phyloP scores from a whole-genome alignment of 1,140 invertebrate species.

The Psilanteris sp. region DNA sequence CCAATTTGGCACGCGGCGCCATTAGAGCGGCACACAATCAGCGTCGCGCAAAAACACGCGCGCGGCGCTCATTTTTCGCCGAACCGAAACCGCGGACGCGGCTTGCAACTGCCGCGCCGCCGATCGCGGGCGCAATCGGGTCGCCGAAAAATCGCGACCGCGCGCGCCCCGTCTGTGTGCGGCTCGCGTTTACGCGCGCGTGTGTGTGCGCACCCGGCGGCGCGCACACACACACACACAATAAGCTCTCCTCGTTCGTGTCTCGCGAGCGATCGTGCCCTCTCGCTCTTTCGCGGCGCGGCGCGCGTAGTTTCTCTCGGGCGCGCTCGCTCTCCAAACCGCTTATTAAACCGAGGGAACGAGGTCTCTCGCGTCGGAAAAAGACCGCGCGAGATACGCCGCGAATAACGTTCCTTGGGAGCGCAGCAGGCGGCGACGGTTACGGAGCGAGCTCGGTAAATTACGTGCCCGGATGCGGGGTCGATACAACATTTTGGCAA shows the following conservation, averaged over 20 bases:
- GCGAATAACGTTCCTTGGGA: constrained; percentile 41
- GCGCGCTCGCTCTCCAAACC: constrained; percentile 40
- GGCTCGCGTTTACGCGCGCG: no score
- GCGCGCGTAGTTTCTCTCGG: constrained; percentile 15
- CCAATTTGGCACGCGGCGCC: no score
- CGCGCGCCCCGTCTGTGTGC: constrained; percentile 3
- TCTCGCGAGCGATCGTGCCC: constrained; percentile 18
- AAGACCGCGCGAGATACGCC: constrained; percentile 54
- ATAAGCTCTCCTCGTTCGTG: constrained; percentile 14
- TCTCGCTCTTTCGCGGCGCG: constrained; percentile 20
- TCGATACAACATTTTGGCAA: constrained; percentile 55
- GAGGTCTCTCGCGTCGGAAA: constrained; percentile 50
- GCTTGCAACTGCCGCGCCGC: no score
- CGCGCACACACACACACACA: background rate
- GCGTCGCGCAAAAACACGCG: no score
- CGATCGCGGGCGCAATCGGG: no score
- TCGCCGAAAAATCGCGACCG: no score
- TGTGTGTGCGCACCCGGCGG: background rate
- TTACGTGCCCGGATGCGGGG: constrained; percentile 49
- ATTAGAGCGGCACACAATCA: no score
- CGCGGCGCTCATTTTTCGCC: no score
- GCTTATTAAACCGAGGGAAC: constrained; percentile 59
- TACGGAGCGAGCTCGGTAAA: constrained; percentile 31
- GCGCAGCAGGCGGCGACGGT: constrained; percentile 30
- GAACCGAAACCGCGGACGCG: no score